These are phyloP conservation scores for Buceros bicornis DNA, from an alignment of 2,797 vertebrate genomes.

Conservation along the genomic window DNA sequence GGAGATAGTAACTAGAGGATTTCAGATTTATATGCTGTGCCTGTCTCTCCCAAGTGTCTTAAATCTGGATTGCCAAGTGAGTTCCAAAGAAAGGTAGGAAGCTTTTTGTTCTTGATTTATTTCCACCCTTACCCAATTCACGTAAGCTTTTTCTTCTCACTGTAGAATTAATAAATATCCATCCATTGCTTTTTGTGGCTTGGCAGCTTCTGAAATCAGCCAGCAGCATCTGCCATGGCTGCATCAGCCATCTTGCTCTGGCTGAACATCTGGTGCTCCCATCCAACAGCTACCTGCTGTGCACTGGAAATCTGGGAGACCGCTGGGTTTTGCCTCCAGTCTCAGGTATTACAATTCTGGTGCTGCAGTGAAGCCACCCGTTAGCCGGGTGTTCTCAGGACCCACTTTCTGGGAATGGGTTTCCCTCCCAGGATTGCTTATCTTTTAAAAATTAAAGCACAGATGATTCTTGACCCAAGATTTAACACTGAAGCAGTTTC, in stretches of 20 bases:
- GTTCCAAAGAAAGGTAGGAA: not conserved
- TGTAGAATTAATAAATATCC: not conserved
- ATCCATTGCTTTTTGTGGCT: not conserved
- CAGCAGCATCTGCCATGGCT: not conserved
- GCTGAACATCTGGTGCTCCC: not conserved
- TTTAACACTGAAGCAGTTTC: constrained; percentile 13
- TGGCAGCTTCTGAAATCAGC: not conserved
- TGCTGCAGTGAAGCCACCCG: not conserved
- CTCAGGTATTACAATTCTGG: not conserved
- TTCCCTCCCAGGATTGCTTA: constrained; percentile 17
- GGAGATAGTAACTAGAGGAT: not conserved
- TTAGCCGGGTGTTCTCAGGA: not conserved
- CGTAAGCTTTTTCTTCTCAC: not conserved
- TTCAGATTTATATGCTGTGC: not conserved
- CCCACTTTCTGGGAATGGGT: not conserved
- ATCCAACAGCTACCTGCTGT: not conserved
- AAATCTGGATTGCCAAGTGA: not conserved
- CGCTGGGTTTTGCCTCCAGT: not conserved
- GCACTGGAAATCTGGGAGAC: not conserved
- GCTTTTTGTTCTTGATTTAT: constrained; percentile 1
- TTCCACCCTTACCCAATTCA: not conserved
- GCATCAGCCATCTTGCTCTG: not conserved
- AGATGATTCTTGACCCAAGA: not conserved
- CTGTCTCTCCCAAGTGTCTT: not conserved
- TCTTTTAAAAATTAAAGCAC: constrained; percentile 14